Conservation (phyloP, 2,797 vertebrate species). For the Scolopax rusticola region DNA sequence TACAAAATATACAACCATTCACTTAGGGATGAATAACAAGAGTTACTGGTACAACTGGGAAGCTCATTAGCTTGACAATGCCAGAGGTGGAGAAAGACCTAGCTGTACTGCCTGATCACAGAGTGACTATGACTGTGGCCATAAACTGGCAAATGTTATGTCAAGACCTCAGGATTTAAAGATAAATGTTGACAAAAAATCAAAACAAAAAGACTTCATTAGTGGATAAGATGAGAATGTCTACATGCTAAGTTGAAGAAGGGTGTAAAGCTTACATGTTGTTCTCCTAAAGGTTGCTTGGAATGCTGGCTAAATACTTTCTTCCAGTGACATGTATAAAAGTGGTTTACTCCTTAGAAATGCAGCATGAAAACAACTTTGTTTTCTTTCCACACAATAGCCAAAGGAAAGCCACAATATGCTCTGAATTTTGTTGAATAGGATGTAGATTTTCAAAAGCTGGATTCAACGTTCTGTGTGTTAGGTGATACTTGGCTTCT, state of each 20-base stretch:
- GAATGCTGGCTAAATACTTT: neutral
- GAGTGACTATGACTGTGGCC: neutral
- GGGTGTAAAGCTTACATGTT: neutral
- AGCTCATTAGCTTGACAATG: conserved; percentile 25
- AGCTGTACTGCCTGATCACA: neutral
- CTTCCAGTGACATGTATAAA: neutral
- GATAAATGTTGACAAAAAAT: neutral
- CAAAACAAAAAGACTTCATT: neutral
- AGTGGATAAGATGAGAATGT: neutral
- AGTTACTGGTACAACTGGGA: neutral
- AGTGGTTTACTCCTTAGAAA: neutral
- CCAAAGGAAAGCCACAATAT: neutral
- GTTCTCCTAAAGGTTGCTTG: neutral
- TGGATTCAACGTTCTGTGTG: neutral
- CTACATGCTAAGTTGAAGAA: neutral
- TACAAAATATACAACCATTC: neutral
- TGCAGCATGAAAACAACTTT: neutral
- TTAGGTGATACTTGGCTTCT: neutral
- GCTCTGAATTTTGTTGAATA: neutral
- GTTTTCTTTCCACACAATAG: neutral
- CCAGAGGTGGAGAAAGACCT: neutral
- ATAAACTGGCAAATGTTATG: neutral
- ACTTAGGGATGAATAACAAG: neutral
- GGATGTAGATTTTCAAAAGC: neutral
- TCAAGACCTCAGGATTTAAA: neutral